Percentiles rank a stretch among this genome's conserved stretches.
Evolutionary conservation across 1,140 invertebrate species (phyloP).

Genomic region (Drosophila funebris): DNA sequence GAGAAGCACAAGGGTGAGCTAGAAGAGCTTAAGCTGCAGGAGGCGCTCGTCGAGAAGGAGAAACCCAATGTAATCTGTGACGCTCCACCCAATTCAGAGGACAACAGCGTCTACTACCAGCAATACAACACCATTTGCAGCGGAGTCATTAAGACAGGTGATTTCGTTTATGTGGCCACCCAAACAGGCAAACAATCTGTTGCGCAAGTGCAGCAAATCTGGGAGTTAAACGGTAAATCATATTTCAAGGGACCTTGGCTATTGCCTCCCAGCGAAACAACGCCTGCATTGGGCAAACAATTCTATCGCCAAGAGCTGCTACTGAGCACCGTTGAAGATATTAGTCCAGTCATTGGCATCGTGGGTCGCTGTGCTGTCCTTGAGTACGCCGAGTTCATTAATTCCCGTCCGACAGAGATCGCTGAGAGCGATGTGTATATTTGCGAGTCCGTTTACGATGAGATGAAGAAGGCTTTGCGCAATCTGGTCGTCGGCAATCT

Average conservation of each 20-base stretch:
- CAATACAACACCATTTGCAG: slow-evolving; percentile 94
- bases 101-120: slow-evolving; percentile 94
- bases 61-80: slow-evolving; percentile 89
- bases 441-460: slow-evolving; percentile 97
- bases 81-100: slow-evolving; percentile 85
- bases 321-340: slow-evolving; percentile 95
- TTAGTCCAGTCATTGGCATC: slow-evolving; percentile 94
- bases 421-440: slow-evolving; percentile 96
- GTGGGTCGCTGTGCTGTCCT: slow-evolving; percentile 96
- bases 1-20: slow-evolving; percentile 96
- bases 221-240: slow-evolving; percentile 94
- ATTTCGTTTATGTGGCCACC: slow-evolving; percentile 96
- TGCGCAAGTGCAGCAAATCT: slow-evolving; percentile 97
- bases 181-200: slow-evolving; percentile 94
- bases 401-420: slow-evolving; percentile 97
- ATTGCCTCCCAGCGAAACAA: slow-evolving; percentile 93
- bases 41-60: slow-evolving; percentile 91
- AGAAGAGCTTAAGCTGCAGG: slow-evolving; percentile 92
- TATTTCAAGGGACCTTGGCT: slow-evolving; percentile 98
- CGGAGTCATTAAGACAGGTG: slow-evolving; percentile 94
- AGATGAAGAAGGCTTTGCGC: slow-evolving; percentile 91
- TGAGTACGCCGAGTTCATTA: slow-evolving; percentile 95
- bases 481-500: slow-evolving; percentile 91
- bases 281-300: slow-evolving; percentile 84
- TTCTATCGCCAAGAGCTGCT: slow-evolving; percentile 98